These are phyloP conservation scores for Conistra vaccinii DNA, from an alignment of 2,888 invertebrate genomes.

Conservation along the genomic window DNA sequence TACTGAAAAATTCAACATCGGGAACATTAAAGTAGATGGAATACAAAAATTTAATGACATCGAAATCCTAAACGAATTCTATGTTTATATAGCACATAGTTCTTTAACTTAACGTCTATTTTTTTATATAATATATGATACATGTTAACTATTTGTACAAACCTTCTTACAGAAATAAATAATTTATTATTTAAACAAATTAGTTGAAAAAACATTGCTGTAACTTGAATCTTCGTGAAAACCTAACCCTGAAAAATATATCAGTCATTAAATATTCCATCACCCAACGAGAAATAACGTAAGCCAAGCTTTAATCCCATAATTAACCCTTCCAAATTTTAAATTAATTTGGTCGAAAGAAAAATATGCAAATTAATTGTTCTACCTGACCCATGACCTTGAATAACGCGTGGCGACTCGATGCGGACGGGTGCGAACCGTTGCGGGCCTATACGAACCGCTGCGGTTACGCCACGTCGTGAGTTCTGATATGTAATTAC, in stretches of 20 bases:
- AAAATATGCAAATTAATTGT: constrained; percentile 70
- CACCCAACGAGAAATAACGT: constrained; percentile 37
- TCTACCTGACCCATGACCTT: constrained; percentile 54
- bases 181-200: background rate
- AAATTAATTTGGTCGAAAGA: constrained; percentile 63
- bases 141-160: too few species aligned
- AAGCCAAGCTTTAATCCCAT: constrained; percentile 49
- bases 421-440: constrained; percentile 17
- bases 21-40: background rate
- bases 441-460: constrained; percentile 13
- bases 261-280: constrained; percentile 27
- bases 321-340: constrained; percentile 61
- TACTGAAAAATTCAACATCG: too few species aligned
- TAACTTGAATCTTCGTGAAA: background rate
- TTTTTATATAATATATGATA: too few species aligned
- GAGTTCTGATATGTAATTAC: constrained; percentile 57
- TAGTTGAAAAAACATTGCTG: background rate
- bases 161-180: too few species aligned
- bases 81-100: too few species aligned
- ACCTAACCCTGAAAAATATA: constrained; percentile 23
- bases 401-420: constrained; percentile 43
- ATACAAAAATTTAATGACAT: background rate
- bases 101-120: too few species aligned
- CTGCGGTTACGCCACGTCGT: constrained; percentile 47
- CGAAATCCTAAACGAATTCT: background rate